Base-by-base conservation (phyloP, 2,888 invertebrate genomes). In the Vandiemenella viatica region DNA sequence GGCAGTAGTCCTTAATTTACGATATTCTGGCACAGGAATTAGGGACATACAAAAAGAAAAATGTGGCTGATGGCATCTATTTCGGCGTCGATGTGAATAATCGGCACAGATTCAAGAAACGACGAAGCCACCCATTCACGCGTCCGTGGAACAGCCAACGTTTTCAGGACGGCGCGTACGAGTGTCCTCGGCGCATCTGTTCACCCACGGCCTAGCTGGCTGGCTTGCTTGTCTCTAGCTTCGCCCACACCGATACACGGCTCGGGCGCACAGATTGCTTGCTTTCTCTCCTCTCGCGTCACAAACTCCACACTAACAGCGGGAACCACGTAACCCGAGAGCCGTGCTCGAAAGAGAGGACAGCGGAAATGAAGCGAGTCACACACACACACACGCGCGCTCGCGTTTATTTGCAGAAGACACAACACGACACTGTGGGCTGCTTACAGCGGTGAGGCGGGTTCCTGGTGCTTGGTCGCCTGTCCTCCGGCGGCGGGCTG, bases 61-160 rank as follows among this genome's bases (percentile, higher is more conserved):
- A n/a, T n/a, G n/a, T n/a, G n/a, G n/a, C n/a, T n/a, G n/a, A n/a
- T n/a, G n/a, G n/a, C n/a, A n/a, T n/a, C n/a, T n/a, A n/a, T n/a
- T n/a, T n/a, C n/a, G n/a, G n/a, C n/a, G n/a, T n/a, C n/a, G n/a
- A n/a, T n/a, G n/a, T n/a, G n/a, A n/a, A n/a, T n/a, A n/a, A n/a
- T n/a, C n/a, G n/a, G n/a, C n/a, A n/a, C n/a, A n/a, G n/a, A n/a
- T n/a, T n/a, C n/a, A n/a, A n/a, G n/a, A n/a, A n/a, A n/a, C n/a
- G 32, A n/a, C 32, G 32, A 32, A 10, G 32, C 13, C 32, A n/a
- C 32, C n/a, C 10, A 13, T 32, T 42, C 20, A 21, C 10, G 13
- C 42, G 42, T 42, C n/a, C 19, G 42, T 21, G 42, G 18, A 20
- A n/a, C 42, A 21, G 42, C 42, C 10, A 10, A 42, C 21, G 42